Percentiles rank a stretch among this genome's conserved stretches.
Evolutionary conservation across 2,888 invertebrate species (phyloP).

Genomic region (Drosophila incognita): DNA sequence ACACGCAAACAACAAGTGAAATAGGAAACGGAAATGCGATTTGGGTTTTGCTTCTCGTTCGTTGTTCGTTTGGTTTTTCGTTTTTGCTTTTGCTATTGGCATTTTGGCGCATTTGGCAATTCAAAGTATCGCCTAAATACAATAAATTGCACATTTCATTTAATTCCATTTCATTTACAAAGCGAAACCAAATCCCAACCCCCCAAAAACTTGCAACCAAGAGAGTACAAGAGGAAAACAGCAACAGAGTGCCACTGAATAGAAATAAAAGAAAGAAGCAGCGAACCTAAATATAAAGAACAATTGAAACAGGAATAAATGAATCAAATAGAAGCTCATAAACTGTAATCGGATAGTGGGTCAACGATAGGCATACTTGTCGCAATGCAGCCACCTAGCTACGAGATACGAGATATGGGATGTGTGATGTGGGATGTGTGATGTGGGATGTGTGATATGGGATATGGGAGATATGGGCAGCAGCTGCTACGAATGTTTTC

Average conservation of each 20-base stretch:
- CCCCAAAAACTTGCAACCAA: constrained; percentile 45
- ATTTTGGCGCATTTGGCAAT: constrained; percentile 46
- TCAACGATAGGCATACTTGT: constrained; percentile 19
- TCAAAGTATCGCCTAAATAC: constrained; percentile 75
- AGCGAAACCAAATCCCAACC: constrained; percentile 68
- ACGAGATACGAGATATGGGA: background rate
- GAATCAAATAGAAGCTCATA: constrained; percentile 68
- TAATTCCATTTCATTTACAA: constrained; percentile 80
- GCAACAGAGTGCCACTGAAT: constrained; percentile 21
- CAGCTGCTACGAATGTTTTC: constrained; percentile 38
- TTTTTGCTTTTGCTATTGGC: constrained; percentile 24
- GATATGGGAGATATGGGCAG: constrained; percentile 14
- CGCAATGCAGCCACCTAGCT: constrained; percentile 19
- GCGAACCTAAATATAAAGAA: constrained; percentile 67
- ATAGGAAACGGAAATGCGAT: constrained; percentile 75
- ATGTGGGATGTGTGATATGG: background rate
- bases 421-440: background rate
- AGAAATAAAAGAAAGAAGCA: constrained; percentile 29
- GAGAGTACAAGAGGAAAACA: background rate
- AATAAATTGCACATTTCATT: constrained; percentile 82
- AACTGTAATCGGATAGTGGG: constrained; percentile 26
- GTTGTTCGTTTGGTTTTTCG: constrained; percentile 32
- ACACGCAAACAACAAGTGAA: constrained; percentile 35
- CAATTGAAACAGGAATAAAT: constrained; percentile 71
- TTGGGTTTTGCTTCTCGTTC: constrained; percentile 49